Percentiles rank a stretch among this genome's conserved stretches.
Evolutionary conservation across 2,113 vertebrate species (phyloP).

Genomic region (Oreocharis arfaki): DNA sequence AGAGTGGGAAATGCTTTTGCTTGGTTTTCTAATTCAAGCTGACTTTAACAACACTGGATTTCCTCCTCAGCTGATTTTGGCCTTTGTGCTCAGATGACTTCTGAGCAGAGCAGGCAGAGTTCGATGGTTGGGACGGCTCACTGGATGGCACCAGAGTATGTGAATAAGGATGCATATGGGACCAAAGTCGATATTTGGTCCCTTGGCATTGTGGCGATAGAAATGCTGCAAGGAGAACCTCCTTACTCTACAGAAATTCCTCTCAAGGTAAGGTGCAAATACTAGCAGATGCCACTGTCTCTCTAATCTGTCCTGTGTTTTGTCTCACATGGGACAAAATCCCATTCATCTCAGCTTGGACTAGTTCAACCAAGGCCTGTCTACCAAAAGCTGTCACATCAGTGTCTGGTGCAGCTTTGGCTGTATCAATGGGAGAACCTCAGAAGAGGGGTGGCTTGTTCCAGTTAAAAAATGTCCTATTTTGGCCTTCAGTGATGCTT

Average conservation of each 20-base stretch:
- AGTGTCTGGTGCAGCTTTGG: background rate
- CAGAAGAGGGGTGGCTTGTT: background rate
- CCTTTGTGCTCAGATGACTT: constrained; percentile 94
- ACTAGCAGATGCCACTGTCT: background rate
- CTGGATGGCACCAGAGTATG: constrained; percentile 96
- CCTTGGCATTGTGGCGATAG: constrained; percentile 93
- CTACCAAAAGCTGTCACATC: background rate
- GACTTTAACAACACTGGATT: background rate
- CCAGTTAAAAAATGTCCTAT: background rate
- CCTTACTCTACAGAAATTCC: constrained; percentile 95
- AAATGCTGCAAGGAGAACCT: constrained; percentile 97
- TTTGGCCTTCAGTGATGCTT: background rate
- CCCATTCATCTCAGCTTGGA: background rate
- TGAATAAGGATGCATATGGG: constrained; percentile 91
- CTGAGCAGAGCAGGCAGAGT: constrained; percentile 91
- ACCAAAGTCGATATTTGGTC: constrained; percentile 98
- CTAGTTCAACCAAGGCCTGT: background rate
- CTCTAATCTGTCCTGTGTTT: background rate
- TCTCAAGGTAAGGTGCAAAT: constrained; percentile 82
- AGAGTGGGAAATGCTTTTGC: background rate
- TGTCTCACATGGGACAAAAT: background rate
- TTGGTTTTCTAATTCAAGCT: background rate
- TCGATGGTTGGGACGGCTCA: constrained; percentile 94
- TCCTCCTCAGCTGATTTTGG: constrained; percentile 88
- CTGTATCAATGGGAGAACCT: background rate